A percentile compares a stretch with the other conserved stretches of the same genome.
These are phyloP conservation scores for Choloepus didactylus DNA, from an alignment of 2,797 vertebrate genomes.

Conservation along the genomic window DNA sequence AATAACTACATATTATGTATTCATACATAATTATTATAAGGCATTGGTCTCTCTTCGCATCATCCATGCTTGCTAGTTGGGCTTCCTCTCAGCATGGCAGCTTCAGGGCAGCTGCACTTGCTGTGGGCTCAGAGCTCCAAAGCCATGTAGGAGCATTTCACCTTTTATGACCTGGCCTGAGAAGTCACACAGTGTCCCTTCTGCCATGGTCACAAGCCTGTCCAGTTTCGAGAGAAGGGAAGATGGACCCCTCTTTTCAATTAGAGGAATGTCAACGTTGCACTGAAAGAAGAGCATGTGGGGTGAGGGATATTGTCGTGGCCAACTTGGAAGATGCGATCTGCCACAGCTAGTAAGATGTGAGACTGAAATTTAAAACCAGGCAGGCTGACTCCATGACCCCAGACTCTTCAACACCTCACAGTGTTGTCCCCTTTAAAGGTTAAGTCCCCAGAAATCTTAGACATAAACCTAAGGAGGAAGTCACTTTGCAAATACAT, in stretches of 20 bases:
- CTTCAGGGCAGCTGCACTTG: not conserved
- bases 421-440: not conserved
- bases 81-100: not conserved
- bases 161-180: not conserved
- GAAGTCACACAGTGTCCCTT: not conserved
- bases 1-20: not conserved
- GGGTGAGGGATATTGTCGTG: accelerated
- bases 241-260: not conserved
- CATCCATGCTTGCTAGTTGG: not conserved
- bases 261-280: not conserved
- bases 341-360: not conserved
- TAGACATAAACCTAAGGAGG: not conserved
- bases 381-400: no score
- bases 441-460: not conserved
- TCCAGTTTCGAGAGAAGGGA: not conserved
- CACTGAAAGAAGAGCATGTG: not conserved
- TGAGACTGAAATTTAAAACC: not conserved
- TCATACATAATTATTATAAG: not conserved
- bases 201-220: not conserved
- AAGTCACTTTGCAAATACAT: not conserved
- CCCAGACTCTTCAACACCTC: not conserved
- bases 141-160: no score
- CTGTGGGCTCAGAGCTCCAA: no score
- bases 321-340: not conserved
- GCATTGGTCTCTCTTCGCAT: not conserved